Conservation (phyloP, 2,797 vertebrate species). For the Melanotaenia maccullochi region DNA sequence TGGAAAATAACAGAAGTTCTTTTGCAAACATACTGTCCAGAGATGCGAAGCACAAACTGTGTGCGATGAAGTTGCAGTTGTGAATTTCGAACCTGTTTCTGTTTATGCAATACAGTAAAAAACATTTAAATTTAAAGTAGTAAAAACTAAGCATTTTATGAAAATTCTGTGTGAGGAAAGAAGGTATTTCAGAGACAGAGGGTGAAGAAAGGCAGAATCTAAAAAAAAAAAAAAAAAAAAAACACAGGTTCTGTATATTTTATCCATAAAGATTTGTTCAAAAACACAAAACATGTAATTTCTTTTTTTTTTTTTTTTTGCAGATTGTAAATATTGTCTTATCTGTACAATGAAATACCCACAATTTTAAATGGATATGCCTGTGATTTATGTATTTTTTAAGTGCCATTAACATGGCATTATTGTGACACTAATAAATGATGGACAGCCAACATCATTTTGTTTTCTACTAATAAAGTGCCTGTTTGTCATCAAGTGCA, state of each 20-base stretch:
- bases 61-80: too few species aligned
- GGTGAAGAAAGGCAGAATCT: too few species aligned
- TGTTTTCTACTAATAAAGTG: conserved; percentile 32
- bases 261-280: conserved; percentile 6
- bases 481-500: not conserved
- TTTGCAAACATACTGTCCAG: too few species aligned
- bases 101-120: too few species aligned
- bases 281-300: not conserved
- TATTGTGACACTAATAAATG: conserved; percentile 43
- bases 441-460: conserved; percentile 27
- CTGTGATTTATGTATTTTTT: conserved; percentile 34
- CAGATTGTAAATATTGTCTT: conserved; percentile 28
- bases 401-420: conserved; percentile 28
- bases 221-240: too few species aligned
- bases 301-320: not conserved
- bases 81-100: too few species aligned
- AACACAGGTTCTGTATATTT: not conserved
- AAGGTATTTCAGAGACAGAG: too few species aligned
- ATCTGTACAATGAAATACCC: conserved; percentile 13
- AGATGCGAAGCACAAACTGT: too few species aligned
- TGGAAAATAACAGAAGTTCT: too few species aligned
- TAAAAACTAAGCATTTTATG: too few species aligned
- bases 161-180: too few species aligned
- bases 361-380: conserved; percentile 41
- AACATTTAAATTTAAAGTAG: too few species aligned